These are phyloP conservation scores for Polypterus bichir DNA, from an alignment of 2,113 vertebrate genomes.

Conservation along the genomic window DNA sequence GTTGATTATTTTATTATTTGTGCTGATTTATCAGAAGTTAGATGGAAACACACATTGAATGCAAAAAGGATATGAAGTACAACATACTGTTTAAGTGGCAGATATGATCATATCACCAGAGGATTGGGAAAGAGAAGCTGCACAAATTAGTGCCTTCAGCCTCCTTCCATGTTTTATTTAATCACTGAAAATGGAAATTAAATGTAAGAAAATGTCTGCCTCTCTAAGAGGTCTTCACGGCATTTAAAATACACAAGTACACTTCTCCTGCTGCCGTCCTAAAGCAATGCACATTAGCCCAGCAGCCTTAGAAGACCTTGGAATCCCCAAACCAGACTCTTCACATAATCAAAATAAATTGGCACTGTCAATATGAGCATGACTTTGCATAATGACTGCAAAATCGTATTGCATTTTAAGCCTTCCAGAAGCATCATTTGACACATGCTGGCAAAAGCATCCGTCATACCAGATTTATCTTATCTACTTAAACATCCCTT, in stretches of 20 bases:
- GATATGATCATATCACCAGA: too few relatives aligned
- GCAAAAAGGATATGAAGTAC: too few relatives aligned
- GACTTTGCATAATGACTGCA: slow-evolving; percentile 16
- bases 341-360: slow-evolving; percentile 2
- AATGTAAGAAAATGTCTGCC: neutral
- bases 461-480: slow-evolving; percentile 33
- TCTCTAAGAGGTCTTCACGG: neutral
- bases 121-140: too few relatives aligned
- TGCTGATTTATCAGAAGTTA: too few relatives aligned
- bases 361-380: slow-evolving; percentile 4
- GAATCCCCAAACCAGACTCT: neutral
- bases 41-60: too few relatives aligned
- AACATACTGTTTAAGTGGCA: too few relatives aligned
- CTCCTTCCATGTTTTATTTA: neutral
- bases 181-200: neutral
- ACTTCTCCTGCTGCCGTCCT: neutral
- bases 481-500: slow-evolving; percentile 29
- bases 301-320: neutral
- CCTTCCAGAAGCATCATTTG: slow-evolving; percentile 20
- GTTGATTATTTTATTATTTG: too few relatives aligned
- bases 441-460: slow-evolving; percentile 26
- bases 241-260: neutral
- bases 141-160: neutral
- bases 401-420: slow-evolving; percentile 27
- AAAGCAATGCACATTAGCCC: neutral